Conservation (phyloP, 2,797 vertebrate genomes). For the Coluber constrictor region DNA sequence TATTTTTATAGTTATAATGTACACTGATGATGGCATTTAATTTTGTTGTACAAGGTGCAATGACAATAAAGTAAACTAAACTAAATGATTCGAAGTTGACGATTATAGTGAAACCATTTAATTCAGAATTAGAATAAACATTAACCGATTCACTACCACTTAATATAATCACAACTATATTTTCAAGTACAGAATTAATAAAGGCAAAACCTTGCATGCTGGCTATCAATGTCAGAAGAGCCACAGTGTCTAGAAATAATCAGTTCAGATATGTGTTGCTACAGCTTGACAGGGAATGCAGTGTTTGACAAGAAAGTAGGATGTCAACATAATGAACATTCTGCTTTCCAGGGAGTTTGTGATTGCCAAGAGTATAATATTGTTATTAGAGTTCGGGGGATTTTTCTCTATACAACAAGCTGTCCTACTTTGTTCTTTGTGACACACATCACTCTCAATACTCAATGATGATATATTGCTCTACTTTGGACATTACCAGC, state of each 20-base stretch:
- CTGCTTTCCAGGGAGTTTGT: conserved; percentile 37
- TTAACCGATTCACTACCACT: not conserved
- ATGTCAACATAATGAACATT: not conserved
- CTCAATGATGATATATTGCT: conserved; percentile 46
- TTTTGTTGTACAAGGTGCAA: too few relatives aligned
- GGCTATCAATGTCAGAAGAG: not conserved
- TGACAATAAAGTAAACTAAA: too few relatives aligned
- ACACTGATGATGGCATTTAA: too few relatives aligned
- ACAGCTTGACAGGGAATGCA: not conserved
- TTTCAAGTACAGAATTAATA: not conserved
- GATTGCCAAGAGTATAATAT: not conserved
- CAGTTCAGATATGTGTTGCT: not conserved
- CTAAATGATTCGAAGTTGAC: not conserved
- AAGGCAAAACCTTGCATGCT: not conserved
- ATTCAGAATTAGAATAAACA: not conserved
- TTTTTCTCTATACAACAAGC: conserved; percentile 27
- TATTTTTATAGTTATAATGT: too few relatives aligned
- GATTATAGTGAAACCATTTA: not conserved
- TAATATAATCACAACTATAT: conserved; percentile 12
- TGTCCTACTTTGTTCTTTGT: conserved; percentile 59
- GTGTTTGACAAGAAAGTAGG: conserved; percentile 11
- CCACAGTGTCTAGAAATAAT: not conserved
- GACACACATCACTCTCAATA: conserved; percentile 39
- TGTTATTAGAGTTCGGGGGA: not conserved
- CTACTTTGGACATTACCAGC: conserved; percentile 42